Evolutionary conservation across 1,140 invertebrate genomes (phyloP), one percentile per base, ranked within the genome.

Genomic region (Drosophila tani): DNA sequence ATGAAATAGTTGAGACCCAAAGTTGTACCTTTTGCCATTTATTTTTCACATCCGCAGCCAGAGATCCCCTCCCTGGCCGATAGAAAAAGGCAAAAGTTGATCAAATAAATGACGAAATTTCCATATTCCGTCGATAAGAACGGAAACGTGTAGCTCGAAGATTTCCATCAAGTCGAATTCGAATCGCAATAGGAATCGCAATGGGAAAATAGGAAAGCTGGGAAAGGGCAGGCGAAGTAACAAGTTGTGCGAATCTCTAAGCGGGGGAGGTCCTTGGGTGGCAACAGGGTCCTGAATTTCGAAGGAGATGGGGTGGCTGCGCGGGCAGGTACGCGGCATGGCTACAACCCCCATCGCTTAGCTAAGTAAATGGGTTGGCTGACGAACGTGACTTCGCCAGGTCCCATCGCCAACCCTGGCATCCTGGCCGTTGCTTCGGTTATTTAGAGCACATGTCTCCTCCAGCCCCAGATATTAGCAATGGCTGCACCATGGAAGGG

Each of bases 41-140:
- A 76, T 76, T 88, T 81, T 64, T 40, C 66, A 73, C 65, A 79
- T 60, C 43, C 60, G 24, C 19, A 27, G 15, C 41, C 41, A 9
- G 24, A 67, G 73, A 74, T 69, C 56, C 46, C 21, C 62, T 11
- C 38, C 40, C 35, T 71, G 38, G 9, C 15, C 65, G 50, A 90
- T 90, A 88, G 81, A 79, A 88, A 87, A 88, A 74, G 76, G 75
- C 69, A 90, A 90, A 88, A 88, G 79, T 88, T 88, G 85, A 90
- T 90, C 85, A 85, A 88, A 91, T 85, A 90, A 91, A 91, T 90
- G 82, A 62, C 79, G 49, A 91, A 90, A 90, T 90, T 90, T 90
- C 85, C 86, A 90, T 90, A 90, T 90, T 90, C 71, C 57, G 62
- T 40, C 85, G 75, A 90, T 90, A 90, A 90, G 82, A 79, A 51